Evolutionary conservation across 2,113 vertebrate species (phyloP).

Genomic region (Rhinoderma darwinii): DNA sequence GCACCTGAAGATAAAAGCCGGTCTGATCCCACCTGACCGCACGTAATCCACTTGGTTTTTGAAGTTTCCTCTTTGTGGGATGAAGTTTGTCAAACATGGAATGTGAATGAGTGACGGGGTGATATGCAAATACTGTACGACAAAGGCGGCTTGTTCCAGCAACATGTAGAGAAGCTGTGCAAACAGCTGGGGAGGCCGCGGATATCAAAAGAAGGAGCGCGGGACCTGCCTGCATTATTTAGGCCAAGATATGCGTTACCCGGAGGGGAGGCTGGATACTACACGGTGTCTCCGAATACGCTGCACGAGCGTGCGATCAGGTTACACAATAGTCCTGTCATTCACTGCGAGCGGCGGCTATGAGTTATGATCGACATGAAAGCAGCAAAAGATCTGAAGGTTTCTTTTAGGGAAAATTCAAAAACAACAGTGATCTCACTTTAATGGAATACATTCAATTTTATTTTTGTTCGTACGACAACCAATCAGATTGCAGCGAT

Average conservation of each 20-base stretch:
- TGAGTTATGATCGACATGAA: background rate
- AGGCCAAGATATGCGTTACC: slow-evolving; percentile 19
- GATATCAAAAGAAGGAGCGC: background rate
- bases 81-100: slow-evolving; percentile 14
- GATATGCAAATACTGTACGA: background rate
- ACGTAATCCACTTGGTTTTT: background rate
- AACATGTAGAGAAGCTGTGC: slow-evolving; percentile 35
- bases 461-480: background rate
- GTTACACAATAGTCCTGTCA: slow-evolving; percentile 25
- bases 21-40: background rate
- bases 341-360: background rate
- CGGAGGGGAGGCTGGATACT: slow-evolving; percentile 1
- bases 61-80: slow-evolving; percentile 1
- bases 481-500: background rate
- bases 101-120: background rate
- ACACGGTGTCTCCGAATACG: background rate
- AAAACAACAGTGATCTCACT: background rate
- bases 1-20: slow-evolving; percentile 6
- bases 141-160: background rate
- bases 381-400: background rate
- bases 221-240: background rate
- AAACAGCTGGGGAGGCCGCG: background rate
- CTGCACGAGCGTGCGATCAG: background rate
- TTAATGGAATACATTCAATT: background rate
- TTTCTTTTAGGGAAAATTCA: background rate